Evolutionary conservation across 2,113 vertebrate species (phyloP), one percentile per base, ranked within the genome.

Genomic region (Tyto alba): DNA sequence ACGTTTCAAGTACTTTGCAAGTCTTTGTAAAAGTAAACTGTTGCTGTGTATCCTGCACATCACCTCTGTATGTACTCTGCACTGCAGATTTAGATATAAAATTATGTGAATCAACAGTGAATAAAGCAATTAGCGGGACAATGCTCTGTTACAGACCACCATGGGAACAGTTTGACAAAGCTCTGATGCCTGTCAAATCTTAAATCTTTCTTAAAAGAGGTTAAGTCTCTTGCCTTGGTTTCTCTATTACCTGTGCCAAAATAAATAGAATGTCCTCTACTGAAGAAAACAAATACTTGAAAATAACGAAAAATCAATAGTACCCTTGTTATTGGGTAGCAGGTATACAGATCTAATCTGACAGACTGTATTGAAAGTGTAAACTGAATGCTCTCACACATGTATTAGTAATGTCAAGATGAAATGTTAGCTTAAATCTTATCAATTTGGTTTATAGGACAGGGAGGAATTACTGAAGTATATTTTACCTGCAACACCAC

Each of bases 221-320:
- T 88, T 91, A 94, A 96, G 57, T 76, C 84, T 94, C 87, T 82
- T 69, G 63, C 85, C 55, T 85, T 95, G 85, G 12, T 95, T 96
- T 83, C 89, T 95, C 85, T 85, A 77, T 82, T 78, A 63, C 56
- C 85, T 41, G 45, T 94, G 68, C 89, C 96, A 88, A 89, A 95
- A 97, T 88, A 91, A 94, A 96, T 50, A 96, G 95, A 87, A 91
- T 95, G 92, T 85, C 62, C 91, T 88, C 63, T 78, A 94, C 68
- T 91, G 93, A 92, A 86, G 75, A 96, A 98, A 98, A 97, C 84
- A 97, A 95, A 95, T 95, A 96, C 92, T 97, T 93, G 85, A 96
- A 94, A 93, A 96, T 94, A 94, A 95, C 7, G 47, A 95, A 96
- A 95, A 96, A 95, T 90, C 89, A 97, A 95, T 96, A 96, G 94